phyloP scores from a whole-genome alignment of 2,113 vertebrate species.

The Hoplias malabaricus region DNA sequence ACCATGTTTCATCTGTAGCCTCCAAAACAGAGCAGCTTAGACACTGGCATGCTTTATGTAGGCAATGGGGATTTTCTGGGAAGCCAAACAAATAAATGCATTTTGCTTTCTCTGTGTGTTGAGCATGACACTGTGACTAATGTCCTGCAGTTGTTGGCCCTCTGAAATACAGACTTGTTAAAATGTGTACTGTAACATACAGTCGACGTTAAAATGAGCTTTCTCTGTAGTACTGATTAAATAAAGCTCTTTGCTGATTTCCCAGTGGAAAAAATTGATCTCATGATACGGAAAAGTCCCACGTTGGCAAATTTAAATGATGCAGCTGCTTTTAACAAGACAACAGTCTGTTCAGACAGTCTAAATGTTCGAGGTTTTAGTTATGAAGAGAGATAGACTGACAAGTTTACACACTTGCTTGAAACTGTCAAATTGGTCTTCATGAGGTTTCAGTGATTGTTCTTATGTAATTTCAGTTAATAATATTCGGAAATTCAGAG shows the following conservation, averaged over 20 bases:
- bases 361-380: too few relatives aligned
- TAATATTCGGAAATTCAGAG: too few relatives aligned
- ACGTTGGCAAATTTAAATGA: background rate
- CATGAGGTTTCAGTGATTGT: too few relatives aligned
- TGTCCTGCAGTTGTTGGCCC: background rate
- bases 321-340: background rate
- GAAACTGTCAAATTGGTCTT: too few relatives aligned
- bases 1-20: slow-evolving; percentile 9
- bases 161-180: background rate
- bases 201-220: background rate
- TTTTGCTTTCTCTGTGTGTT: slow-evolving; percentile 16
- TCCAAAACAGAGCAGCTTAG: slow-evolving; percentile 10
- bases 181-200: background rate
- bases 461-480: too few relatives aligned
- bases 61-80: background rate
- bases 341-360: too few relatives aligned
- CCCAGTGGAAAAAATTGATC: background rate
- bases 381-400: too few relatives aligned
- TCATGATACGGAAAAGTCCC: too few relatives aligned
- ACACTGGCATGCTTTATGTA: background rate
- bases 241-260: background rate
- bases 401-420: too few relatives aligned
- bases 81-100: slow-evolving; percentile 13
- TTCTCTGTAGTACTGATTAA: background rate
- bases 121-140: slow-evolving; percentile 13